Evolutionary conservation across 2,797 vertebrate species (phyloP).

Genomic region (Dermochelys coriacea): DNA sequence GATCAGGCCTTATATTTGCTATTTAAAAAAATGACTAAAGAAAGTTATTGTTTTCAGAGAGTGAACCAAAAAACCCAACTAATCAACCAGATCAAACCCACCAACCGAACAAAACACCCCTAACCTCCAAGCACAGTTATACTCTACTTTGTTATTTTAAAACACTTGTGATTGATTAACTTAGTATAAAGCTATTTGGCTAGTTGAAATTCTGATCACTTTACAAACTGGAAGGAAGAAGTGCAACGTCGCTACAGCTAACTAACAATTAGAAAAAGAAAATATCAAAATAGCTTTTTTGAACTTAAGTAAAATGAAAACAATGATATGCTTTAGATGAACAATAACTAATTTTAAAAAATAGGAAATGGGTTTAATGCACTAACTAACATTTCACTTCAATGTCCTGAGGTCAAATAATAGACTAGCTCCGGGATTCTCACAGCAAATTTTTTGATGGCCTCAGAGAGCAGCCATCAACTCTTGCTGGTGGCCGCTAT

Average conservation of each 20-base stretch:
- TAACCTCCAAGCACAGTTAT: neutral
- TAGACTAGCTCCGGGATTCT: neutral
- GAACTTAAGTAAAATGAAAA: neutral
- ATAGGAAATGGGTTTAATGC: neutral
- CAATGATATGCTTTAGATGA: neutral
- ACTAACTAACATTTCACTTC: neutral
- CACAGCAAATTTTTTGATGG: too few species aligned
- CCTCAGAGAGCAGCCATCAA: too few species aligned
- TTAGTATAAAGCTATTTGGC: neutral
- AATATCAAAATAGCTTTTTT: neutral
- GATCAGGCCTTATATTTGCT: neutral
- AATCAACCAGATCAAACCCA: neutral
- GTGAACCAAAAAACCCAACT: neutral
- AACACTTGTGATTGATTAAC: neutral
- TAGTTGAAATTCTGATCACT: neutral
- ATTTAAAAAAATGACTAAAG: neutral
- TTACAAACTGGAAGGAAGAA: neutral
- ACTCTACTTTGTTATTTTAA: neutral
- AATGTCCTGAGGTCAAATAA: neutral
- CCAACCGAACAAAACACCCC: neutral
- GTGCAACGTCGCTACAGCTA: neutral
- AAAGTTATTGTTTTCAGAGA: neutral
- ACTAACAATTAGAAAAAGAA: neutral
- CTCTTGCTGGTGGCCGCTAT: too few species aligned
- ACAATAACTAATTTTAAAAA: neutral